phyloP scores from a whole-genome alignment of 2,113 vertebrate genomes.

The Dipodomys stephensi region DNA sequence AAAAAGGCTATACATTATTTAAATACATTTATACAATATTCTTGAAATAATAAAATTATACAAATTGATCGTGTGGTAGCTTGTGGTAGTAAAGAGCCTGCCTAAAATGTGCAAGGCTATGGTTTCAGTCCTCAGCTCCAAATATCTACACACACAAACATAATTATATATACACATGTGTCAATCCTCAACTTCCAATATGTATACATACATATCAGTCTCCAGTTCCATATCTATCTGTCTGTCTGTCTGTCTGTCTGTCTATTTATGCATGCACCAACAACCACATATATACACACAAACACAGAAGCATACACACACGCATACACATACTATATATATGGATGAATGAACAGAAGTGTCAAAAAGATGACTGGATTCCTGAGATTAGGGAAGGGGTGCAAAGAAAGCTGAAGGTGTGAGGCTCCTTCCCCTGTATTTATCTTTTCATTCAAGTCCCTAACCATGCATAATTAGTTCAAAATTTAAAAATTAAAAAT shows the following conservation, averaged over 20 bases:
- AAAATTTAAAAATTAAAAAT: background rate
- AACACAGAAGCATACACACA: too few relatives aligned
- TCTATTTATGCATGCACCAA: too few relatives aligned
- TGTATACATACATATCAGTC: too few relatives aligned
- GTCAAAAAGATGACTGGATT: background rate
- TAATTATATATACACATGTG: too few relatives aligned
- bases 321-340: too few relatives aligned
- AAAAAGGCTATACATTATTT: background rate
- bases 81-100: background rate
- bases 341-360: too few relatives aligned
- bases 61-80: background rate
- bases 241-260: too few relatives aligned
- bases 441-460: background rate
- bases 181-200: too few relatives aligned
- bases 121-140: background rate
- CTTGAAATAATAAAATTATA: slow-evolving; percentile 37
- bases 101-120: background rate
- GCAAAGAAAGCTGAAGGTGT: background rate
- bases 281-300: background rate
- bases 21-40: background rate
- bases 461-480: background rate
- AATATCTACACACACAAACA: background rate
- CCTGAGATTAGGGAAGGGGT: background rate
- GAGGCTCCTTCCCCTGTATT: background rate
- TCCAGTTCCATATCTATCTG: too few relatives aligned